phyloP scores from a whole-genome alignment of 2,113 vertebrate genomes.

The Atlantisia rogersi region DNA sequence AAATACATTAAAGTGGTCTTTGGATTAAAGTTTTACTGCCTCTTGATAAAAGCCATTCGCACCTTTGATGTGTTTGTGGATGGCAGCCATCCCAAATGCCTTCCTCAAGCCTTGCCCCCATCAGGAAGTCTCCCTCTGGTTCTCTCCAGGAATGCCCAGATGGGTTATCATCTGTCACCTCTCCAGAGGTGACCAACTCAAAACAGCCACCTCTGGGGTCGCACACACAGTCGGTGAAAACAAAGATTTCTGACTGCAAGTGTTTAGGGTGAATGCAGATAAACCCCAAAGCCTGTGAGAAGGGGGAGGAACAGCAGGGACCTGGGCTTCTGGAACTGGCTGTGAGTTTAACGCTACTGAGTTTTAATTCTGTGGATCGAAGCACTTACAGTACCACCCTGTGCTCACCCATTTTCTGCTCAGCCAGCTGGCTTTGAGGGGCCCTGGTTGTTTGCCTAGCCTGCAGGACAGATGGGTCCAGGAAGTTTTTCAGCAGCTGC shows the following conservation, averaged over 20 bases:
- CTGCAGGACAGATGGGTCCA: not conserved
- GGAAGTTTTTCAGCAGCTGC: not conserved
- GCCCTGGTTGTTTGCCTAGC: not conserved
- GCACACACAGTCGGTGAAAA: not conserved
- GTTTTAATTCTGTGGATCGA: not conserved
- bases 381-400: not conserved
- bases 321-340: not conserved
- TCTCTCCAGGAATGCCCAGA: not conserved
- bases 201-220: not conserved
- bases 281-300: not conserved
- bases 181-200: not conserved
- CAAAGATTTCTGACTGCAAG: not conserved
- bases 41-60: slow-evolving; percentile 49
- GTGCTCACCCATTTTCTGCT: not conserved
- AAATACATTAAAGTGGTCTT: slow-evolving; percentile 39
- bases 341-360: not conserved
- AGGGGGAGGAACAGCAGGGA: not conserved
- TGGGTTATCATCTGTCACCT: not conserved
- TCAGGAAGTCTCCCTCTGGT: slow-evolving; percentile 18
- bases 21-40: slow-evolving; percentile 58
- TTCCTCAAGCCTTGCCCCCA: not conserved
- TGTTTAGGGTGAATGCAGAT: not conserved
- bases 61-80: slow-evolving; percentile 55
- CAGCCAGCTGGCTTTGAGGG: not conserved
- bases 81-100: slow-evolving; percentile 55